These are phyloP conservation scores for Ptychodera flava DNA, from an alignment of 35 echinoderm and acorn worm species.

Conservation along the genomic window DNA sequence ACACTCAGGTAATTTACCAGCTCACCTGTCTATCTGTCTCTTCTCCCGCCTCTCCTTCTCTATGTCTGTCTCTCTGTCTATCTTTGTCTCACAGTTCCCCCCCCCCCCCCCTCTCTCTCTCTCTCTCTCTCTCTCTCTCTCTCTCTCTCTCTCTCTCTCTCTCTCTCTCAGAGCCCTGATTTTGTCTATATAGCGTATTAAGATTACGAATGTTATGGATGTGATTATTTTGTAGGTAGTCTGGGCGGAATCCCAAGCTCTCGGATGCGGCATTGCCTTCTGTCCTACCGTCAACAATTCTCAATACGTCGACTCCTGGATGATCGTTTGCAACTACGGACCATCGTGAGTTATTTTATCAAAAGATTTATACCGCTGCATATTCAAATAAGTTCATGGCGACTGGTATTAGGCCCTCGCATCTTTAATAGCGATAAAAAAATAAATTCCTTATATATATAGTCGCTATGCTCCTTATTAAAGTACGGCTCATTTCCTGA, in stretches of 20 bases:
- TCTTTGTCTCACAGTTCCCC: not conserved
- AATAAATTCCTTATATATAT: too few relatives aligned
- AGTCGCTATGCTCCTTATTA: too few relatives aligned
- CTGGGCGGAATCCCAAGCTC: conserved; percentile 25
- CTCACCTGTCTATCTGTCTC: not conserved
- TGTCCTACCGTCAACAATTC: conserved; percentile 9
- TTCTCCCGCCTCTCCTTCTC: not conserved
- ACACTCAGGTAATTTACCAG: conserved; percentile 45
- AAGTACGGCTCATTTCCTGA: too few relatives aligned
- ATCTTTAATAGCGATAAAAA: too few relatives aligned
- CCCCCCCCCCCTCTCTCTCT: not conserved
- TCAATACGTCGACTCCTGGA: conserved; percentile 31
- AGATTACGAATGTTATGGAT: not conserved
- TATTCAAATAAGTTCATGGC: too few relatives aligned
- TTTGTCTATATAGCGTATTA: conserved; percentile 7
- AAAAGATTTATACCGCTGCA: too few relatives aligned
- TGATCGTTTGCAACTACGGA: conserved; percentile 52
- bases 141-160: too few relatives aligned
- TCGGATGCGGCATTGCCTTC: conserved; percentile 37
- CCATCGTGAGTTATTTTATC: conserved; percentile 62
- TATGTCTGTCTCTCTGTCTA: not conserved
- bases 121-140: not conserved
- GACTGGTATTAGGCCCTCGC: too few relatives aligned
- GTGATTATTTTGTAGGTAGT: conserved; percentile 18
- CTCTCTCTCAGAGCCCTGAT: too few relatives aligned